A percentile compares a stretch with the other conserved stretches of the same genome.
phyloP scores from a whole-genome alignment of 2,797 vertebrate species.

The Cuculus canorus region DNA sequence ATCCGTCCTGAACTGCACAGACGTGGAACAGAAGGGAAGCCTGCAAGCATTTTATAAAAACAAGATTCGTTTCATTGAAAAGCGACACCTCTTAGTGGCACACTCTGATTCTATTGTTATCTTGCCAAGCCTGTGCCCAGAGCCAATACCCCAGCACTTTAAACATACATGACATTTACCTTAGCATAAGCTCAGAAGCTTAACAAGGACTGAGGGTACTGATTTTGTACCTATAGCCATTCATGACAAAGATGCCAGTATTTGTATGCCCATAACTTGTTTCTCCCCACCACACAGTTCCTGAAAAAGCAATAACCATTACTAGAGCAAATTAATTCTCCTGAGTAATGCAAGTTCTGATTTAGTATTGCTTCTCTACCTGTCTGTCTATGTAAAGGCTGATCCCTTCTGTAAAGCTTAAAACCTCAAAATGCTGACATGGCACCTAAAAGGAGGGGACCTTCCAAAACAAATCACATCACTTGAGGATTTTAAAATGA shows the following conservation, averaged over 20 bases:
- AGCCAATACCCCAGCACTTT: background rate
- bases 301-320: background rate
- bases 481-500: background rate
- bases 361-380: background rate
- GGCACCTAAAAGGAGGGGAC: background rate
- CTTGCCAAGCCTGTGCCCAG: background rate
- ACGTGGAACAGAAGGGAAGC: background rate
- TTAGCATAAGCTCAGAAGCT: background rate
- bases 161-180: background rate
- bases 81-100: background rate
- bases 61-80: background rate
- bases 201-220: background rate
- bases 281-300: background rate
- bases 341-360: background rate
- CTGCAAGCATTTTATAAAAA: background rate
- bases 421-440: background rate
- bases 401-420: background rate
- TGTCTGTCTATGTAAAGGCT: background rate
- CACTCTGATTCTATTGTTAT: accelerated
- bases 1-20: background rate
- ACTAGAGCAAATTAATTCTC: background rate
- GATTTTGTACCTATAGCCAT: background rate
- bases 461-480: background rate
- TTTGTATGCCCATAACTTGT: background rate
- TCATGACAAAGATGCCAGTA: background rate